Evolutionary conservation across 1,140 invertebrate species (phyloP).

Genomic region (Ganaspis sp.): DNA sequence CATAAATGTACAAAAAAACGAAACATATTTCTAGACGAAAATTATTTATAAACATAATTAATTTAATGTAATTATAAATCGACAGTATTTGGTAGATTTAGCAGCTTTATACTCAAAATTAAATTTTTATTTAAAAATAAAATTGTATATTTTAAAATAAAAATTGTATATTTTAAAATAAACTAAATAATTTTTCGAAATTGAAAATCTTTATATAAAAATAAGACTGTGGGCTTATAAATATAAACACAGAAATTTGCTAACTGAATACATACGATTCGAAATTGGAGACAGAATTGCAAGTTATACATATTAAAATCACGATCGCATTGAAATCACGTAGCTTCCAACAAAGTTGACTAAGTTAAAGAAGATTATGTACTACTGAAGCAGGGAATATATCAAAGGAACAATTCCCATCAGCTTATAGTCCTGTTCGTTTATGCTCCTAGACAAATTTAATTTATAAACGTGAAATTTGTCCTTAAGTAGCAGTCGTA

Average conservation of each 20-base stretch:
- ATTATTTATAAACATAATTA: no score
- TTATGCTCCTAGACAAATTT: not conserved
- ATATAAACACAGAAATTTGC: not conserved
- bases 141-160: no score
- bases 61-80: no score
- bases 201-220: no score
- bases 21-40: no score
- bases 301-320: slow-evolving; percentile 22
- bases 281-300: not conserved
- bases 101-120: no score
- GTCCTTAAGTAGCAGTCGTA: not conserved
- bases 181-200: no score
- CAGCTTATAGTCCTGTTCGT: not conserved
- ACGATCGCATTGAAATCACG: slow-evolving; percentile 19
- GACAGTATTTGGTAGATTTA: no score
- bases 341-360: not conserved
- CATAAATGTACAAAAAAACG: no score
- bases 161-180: no score
- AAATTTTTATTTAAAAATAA: no score
- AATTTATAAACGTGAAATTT: not conserved
- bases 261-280: not conserved
- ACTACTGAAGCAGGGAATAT: not conserved
- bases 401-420: not conserved
- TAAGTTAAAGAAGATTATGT: slow-evolving; percentile 11
- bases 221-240: no score